Evolutionary conservation across 2,888 invertebrate species (phyloP), one percentile per base, ranked within the genome.

Genomic region (Harmothoe impar): DNA sequence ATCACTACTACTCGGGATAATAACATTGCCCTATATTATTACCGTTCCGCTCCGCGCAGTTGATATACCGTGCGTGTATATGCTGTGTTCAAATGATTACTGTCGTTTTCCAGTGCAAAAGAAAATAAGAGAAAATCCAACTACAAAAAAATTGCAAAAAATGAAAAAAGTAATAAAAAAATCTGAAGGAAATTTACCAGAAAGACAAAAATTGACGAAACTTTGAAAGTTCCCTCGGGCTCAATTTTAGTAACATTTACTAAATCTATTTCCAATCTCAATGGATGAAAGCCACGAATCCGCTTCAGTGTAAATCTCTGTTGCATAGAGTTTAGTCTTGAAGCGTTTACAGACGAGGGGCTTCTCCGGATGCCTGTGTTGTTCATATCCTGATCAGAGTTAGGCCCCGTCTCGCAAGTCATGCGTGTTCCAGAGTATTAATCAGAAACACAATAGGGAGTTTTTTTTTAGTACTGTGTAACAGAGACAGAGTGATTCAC

Each of bases 211-310:
- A 72, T 72, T 20, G 62, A 20, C 20, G 31, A 29, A 29, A 29
- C 72, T 72, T 72, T 72, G 25, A 72, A 72, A 72, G 72, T 72
- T 23, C 3, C 25, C 72, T 72, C 72, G 25, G 25, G 72, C 72
- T 72, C 72, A 72, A 72, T 72, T 72, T 72, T n/a, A 62, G n/a
- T 62, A n/a, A 62, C 23, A n/a, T n/a, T 62, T n/a, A 62, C 62
- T 3, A n/a, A 62, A 72, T 72, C 25, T 29, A 72, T 25, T 72
- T 25, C 25, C 72, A 72, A 3, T 72, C 15, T 72, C 5, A 17
- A 12, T 29, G 72, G 25, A 62, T 29, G 72, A 72, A 72, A 15
- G 72, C 25, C 17, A 29, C 5, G 72, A 72, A 72, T 5, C 72
- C 3, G 31, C 72, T 72, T 72, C 72, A 72, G 72, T 72, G n/a